Evolutionary conservation across 1,140 invertebrate species (phyloP), one percentile per base, ranked within the genome.

Genomic region (Bradysia coprophila): DNA sequence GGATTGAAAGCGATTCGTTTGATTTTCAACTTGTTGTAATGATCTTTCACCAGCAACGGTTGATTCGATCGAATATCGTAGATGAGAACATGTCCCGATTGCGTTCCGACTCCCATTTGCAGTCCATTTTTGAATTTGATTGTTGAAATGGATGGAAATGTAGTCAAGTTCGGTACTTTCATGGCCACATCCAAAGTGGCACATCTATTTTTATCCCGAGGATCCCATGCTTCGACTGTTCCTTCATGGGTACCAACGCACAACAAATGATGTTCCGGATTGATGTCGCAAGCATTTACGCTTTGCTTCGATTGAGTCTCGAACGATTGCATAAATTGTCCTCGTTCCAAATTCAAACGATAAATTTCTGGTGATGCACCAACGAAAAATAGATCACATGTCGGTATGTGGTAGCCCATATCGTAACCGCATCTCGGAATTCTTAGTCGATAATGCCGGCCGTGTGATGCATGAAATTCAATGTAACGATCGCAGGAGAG

Each of bases 351-450:
- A 69, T 98, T 98, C 34, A 98, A 67, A 48, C 95, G 73, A 56
- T 92, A 96, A 38, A 97, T 83, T 60, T 98, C 89, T 43, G 66
- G 65, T 22, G 85, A 80, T 45, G 78, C 76, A 45, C 92, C 93
- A 50, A 88, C 92, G 48, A 98, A 67, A 62, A 81, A 91, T 43
- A 96, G 65, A 63, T 98, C 92, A 74, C 89, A 94, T 13, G 79
- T 79, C 16, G 83, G 75, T 53, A 73, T 73, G 64, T 96, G 87
- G 61, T 93, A 97, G 44, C 82, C 75, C 63, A 99, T 72, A 61
- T 98, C 96, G 45, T 90, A 69, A 1, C 94, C 94, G 73, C 88
- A 94, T 58, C 89, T 82, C 9, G 96, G 96, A 51, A 98, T 89
- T 48, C 95, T 65, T 3, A 94, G 65, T 52, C 86, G 68, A 56